phyloP scores from a whole-genome alignment of 2,797 vertebrate genomes.

The Poecilia gillii region DNA sequence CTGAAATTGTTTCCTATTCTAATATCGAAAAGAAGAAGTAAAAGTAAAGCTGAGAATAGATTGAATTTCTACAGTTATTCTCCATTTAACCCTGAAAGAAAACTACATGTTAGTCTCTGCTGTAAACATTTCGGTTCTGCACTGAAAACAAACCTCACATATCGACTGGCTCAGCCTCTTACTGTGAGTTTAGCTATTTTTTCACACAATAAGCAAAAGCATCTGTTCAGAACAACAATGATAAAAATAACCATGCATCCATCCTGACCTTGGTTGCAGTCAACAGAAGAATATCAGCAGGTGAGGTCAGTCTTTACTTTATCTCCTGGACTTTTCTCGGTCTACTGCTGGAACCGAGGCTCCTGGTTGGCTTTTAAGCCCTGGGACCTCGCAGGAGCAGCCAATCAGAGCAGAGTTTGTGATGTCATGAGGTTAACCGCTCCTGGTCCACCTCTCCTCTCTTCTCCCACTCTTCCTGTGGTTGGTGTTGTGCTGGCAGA shows the following conservation, averaged over 20 bases:
- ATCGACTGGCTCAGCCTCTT: background rate
- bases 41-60: background rate
- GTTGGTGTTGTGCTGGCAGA: constrained; percentile 61
- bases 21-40: background rate
- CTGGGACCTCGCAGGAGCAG: constrained; percentile 52
- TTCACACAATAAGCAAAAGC: background rate
- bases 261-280: constrained; percentile 61
- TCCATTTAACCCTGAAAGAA: background rate
- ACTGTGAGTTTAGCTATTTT: background rate
- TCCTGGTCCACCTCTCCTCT: constrained; percentile 74
- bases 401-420: constrained; percentile 73
- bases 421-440: constrained; percentile 84
- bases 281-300: constrained; percentile 34
- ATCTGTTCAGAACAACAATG: background rate
- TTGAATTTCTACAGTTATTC: background rate
- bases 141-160: background rate
- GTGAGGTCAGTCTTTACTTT: constrained; percentile 39
- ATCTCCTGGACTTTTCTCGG: constrained; percentile 57
- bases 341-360: constrained; percentile 42
- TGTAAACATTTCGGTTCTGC: background rate
- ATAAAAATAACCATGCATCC: constrained; percentile 1
- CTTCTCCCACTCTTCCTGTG: constrained; percentile 87
- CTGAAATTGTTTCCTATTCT: background rate
- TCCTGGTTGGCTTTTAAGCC: constrained; percentile 78
- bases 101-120: background rate